Conservation (phyloP, 2,113 vertebrate genomes). For the Nesogale talazaci region DNA sequence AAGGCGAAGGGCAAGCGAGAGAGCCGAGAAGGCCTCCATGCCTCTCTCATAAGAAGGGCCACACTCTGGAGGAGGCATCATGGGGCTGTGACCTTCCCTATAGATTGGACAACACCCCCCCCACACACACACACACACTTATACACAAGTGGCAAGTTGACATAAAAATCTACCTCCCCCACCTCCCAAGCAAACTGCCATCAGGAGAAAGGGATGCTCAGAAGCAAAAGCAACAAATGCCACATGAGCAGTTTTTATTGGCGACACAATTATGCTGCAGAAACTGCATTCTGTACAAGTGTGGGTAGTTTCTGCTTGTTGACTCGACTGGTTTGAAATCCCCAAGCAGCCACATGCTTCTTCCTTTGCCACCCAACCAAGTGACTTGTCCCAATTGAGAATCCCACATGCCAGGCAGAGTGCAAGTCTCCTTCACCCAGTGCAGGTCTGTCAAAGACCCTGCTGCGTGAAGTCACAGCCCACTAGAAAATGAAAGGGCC, state of each 20-base stretch:
- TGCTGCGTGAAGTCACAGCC: neutral
- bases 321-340: slow-evolving; percentile 23
- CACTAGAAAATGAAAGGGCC: neutral
- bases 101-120: too few relatives aligned
- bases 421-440: neutral
- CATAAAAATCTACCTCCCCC: too few relatives aligned
- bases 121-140: too few relatives aligned
- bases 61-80: too few relatives aligned
- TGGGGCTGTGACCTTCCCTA: too few relatives aligned
- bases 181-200: neutral
- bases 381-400: neutral
- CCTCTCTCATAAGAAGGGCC: too few relatives aligned
- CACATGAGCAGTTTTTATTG: neutral
- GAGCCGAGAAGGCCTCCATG: too few relatives aligned
- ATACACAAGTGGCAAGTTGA: too few relatives aligned
- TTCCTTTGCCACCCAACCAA: slow-evolving; percentile 6
- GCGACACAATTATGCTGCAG: neutral
- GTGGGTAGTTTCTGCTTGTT: neutral
- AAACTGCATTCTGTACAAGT: neutral
- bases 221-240: neutral
- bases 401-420: neutral
- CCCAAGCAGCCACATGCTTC: neutral
- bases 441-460: neutral
- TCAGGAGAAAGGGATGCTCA: neutral
- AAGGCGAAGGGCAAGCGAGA: too few relatives aligned